Evolutionary conservation across 2,888 invertebrate species (phyloP).

Genomic region (Drosophila stalkeri): DNA sequence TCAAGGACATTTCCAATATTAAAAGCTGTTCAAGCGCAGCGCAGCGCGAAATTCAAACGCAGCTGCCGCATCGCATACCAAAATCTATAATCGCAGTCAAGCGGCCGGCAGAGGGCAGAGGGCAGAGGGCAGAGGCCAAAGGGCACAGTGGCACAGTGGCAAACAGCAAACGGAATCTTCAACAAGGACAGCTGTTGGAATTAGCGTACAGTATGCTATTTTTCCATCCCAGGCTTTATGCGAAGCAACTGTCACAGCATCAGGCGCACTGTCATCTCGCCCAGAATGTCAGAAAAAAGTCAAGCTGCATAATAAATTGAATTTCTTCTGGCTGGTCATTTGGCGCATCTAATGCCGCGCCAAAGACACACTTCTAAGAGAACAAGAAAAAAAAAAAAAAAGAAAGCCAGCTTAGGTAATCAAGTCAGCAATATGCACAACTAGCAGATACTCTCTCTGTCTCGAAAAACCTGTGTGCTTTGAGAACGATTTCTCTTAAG

Average conservation of each 20-base stretch:
- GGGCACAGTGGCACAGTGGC: slow-evolving; percentile 9
- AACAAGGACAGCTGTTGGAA: slow-evolving; percentile 71
- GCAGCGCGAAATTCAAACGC: slow-evolving; percentile 77
- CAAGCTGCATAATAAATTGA: slow-evolving; percentile 79
- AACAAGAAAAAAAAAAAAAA: slow-evolving; percentile 5
- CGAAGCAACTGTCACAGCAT: slow-evolving; percentile 49
- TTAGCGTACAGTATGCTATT: slow-evolving; percentile 62
- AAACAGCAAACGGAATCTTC: slow-evolving; percentile 55
- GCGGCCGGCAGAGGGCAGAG: not conserved
- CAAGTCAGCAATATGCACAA: not conserved
- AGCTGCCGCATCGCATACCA: slow-evolving; percentile 64
- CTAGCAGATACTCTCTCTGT: not conserved
- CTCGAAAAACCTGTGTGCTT: too few species aligned
- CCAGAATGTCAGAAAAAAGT: slow-evolving; percentile 51
- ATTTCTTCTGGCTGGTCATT: slow-evolving; percentile 73
- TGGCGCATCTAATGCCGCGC: slow-evolving; percentile 60
- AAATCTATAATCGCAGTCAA: slow-evolving; percentile 42
- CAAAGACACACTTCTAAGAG: slow-evolving; percentile 57
- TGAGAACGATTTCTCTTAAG: too few species aligned
- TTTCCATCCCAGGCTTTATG: slow-evolving; percentile 35
- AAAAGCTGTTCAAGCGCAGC: slow-evolving; percentile 70
- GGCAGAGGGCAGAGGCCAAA: too few species aligned
- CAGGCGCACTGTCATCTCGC: slow-evolving; percentile 55
- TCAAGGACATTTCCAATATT: slow-evolving; percentile 74
- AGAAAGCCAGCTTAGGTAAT: slow-evolving; percentile 14